Evolutionary conservation across 2,888 invertebrate genomes (phyloP).

Genomic region (Folsomia candida): DNA sequence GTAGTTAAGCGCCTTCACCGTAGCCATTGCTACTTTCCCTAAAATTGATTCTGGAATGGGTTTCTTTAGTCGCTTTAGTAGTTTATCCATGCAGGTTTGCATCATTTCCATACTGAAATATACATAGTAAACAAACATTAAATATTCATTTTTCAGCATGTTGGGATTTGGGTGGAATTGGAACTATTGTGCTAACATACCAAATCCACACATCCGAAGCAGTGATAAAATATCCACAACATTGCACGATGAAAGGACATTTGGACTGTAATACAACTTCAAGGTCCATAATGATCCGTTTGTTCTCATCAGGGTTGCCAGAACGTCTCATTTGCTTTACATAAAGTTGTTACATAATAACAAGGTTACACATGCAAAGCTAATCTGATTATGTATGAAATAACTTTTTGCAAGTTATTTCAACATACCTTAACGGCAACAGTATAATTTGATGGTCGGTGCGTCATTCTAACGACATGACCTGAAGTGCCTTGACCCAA

Average conservation of each 20-base stretch:
- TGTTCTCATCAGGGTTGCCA: slow-evolving; percentile 94
- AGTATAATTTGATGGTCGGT: slow-evolving; percentile 76
- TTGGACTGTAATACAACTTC: slow-evolving; percentile 97
- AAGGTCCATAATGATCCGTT: slow-evolving; percentile 96
- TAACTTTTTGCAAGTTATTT: background rate
- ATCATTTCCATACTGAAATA: slow-evolving; percentile 99
- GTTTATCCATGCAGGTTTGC: slow-evolving; percentile 97
- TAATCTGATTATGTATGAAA: background rate
- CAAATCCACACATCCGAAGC: slow-evolving; percentile 97
- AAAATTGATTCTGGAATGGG: slow-evolving; percentile 95
- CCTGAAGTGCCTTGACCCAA: slow-evolving; percentile 95
- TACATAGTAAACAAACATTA: slow-evolving; percentile 94
- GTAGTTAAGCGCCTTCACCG: slow-evolving; percentile 93
- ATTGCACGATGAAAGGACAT: slow-evolving; percentile 94
- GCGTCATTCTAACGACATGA: slow-evolving; percentile 94
- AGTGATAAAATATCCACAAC: slow-evolving; percentile 95
- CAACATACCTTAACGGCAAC: slow-evolving; percentile 85
- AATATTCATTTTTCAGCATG: slow-evolving; percentile 94
- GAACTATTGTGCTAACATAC: too few relatives aligned
- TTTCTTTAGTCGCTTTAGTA: slow-evolving; percentile 77
- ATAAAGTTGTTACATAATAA: slow-evolving; percentile 41
- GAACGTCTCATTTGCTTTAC: slow-evolving; percentile 93
- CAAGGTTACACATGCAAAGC: background rate
- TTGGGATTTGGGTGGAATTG: too few relatives aligned
- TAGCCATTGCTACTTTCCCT: slow-evolving; percentile 95